Conservation (phyloP, 2,113 vertebrate species). For the Ailuropoda melanoleuca region DNA sequence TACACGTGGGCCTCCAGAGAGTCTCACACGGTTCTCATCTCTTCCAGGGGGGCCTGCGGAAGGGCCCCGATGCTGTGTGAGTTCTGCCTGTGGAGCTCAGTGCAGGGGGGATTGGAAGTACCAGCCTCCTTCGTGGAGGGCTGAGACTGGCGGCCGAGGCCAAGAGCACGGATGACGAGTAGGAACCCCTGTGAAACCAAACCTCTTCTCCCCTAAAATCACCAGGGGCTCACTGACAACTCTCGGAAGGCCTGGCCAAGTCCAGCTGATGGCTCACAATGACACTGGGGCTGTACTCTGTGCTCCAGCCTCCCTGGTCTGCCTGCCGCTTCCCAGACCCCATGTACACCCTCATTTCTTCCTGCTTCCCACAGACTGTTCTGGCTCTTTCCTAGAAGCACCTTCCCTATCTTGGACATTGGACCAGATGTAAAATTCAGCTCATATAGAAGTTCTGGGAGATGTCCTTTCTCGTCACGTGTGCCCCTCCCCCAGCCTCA, state of each 20-base stretch:
- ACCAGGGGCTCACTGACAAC: accelerated
- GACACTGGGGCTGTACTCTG: accelerated
- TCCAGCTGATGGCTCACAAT: neutral
- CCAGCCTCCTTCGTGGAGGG: neutral
- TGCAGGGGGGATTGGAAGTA: neutral
- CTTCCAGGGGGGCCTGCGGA: accelerated
- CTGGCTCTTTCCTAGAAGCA: neutral
- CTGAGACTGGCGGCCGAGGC: neutral
- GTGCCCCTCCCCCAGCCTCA: accelerated
- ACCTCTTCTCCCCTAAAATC: no score
- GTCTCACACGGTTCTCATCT: accelerated
- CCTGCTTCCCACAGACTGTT: no score
- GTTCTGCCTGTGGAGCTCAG: neutral
- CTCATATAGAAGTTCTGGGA: neutral
- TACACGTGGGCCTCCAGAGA: accelerated
- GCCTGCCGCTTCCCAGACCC: no score
- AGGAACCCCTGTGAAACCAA: neutral
- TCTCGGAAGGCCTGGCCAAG: neutral
- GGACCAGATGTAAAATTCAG: neutral
- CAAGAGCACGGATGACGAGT: accelerated
- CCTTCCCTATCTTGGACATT: neutral
- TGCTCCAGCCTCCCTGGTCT: neutral
- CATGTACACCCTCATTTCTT: neutral
- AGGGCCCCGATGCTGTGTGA: neutral
- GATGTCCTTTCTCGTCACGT: neutral